phyloP scores from a whole-genome alignment of 2,113 vertebrate species.

The Abramis brama region DNA sequence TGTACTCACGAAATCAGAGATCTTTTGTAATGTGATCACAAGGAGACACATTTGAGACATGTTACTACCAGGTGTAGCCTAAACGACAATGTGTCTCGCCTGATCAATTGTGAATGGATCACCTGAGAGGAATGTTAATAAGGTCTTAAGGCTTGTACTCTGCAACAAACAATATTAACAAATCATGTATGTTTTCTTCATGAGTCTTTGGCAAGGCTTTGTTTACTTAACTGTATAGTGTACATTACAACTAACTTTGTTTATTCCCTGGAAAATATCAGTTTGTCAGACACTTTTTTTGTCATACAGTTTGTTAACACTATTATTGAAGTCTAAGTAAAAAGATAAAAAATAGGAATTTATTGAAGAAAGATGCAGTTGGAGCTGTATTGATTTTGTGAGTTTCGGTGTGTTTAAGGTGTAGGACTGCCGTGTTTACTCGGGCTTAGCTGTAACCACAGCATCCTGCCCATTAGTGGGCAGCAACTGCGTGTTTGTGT shows the following conservation, averaged over 20 bases:
- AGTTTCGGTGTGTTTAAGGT: constrained; percentile 15
- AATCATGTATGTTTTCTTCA: not conserved
- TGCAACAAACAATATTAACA: not conserved
- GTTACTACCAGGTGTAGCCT: not conserved
- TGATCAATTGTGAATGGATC: not conserved
- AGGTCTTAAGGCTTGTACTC: not conserved
- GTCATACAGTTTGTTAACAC: not conserved
- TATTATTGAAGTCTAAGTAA: not conserved
- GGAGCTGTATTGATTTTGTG: not conserved
- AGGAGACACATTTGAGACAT: not conserved
- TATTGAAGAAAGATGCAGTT: not conserved
- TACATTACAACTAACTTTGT: not conserved
- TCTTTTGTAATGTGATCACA: not conserved
- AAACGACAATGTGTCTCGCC: not conserved
- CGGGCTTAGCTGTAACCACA: constrained; percentile 46
- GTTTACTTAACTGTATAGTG: too few relatives aligned
- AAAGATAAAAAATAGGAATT: not conserved
- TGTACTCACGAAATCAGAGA: not conserved
- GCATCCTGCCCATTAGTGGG: constrained; percentile 55
- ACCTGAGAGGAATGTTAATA: not conserved
- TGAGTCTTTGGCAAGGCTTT: too few relatives aligned
- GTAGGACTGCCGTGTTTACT: constrained; percentile 48
- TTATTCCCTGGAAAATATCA: not conserved
- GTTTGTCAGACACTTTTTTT: too few relatives aligned
- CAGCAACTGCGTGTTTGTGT: constrained; percentile 15